These are phyloP conservation scores for Myocastor coypus DNA, from an alignment of 2,113 vertebrate genomes.

Conservation along the genomic window DNA sequence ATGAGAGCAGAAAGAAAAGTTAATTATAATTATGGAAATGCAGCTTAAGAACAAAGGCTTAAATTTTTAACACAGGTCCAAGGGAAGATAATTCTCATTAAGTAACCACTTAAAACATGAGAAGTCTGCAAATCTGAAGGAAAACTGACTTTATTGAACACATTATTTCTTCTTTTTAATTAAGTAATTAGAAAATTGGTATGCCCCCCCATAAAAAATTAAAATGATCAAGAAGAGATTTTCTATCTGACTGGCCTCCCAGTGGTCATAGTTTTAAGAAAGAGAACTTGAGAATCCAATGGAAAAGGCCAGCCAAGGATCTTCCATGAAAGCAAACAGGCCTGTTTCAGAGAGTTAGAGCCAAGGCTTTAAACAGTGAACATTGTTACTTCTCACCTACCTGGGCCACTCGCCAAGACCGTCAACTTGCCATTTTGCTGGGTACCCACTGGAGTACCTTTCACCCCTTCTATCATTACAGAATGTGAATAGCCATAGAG, in stretches of 20 bases:
- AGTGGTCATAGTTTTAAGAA: neutral
- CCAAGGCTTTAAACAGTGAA: neutral
- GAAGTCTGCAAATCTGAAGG: conserved; percentile 56
- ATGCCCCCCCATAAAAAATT: conserved; percentile 59
- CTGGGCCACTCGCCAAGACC: neutral
- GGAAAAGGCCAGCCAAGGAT: neutral
- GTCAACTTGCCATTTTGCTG: neutral
- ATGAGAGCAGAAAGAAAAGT: conserved; percentile 63
- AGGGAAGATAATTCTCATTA: conserved; percentile 54
- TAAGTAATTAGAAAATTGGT: conserved; percentile 70
- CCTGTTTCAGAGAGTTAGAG: neutral
- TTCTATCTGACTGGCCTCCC: conserved; percentile 45
- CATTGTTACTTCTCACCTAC: neutral
- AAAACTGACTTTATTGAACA: conserved; percentile 65
- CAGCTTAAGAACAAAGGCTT: conserved; percentile 70
- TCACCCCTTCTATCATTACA: neutral
- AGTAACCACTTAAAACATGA: conserved; percentile 44
- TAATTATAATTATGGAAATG: conserved; percentile 76
- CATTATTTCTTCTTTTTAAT: conserved; percentile 64
- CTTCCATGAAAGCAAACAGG: neutral
- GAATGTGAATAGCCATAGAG: neutral
- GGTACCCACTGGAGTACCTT: neutral
- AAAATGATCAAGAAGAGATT: neutral
- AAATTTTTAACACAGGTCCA: conserved; percentile 65
- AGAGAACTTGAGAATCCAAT: conserved; percentile 24